Base-by-base conservation (phyloP, 2,888 invertebrate genomes). In the Trachelus iudaicus region DNA sequence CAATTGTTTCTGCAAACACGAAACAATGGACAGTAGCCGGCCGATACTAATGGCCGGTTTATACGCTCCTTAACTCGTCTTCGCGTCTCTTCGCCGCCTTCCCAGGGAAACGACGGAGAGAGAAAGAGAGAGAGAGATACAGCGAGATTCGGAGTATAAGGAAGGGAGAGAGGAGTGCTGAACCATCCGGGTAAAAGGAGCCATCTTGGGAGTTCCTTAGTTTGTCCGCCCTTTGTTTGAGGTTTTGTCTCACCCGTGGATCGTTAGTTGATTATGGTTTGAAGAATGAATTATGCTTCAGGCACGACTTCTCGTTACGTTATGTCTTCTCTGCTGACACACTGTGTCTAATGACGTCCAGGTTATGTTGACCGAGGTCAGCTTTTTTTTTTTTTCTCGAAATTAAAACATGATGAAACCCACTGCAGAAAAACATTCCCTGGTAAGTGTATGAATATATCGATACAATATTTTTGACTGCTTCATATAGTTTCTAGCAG, bases 1-100 rank as follows among this genome's bases (percentile, higher is more conserved):
- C 89, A 88, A 89, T 89, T 89, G 89, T 89, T 88, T 88, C 88
- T 86, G 87, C 87, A 85, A 84, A 85, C 85, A 85, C 81, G 88
- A 90, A 91, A 91, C 91, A 91, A 91, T 91, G 90, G 91, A 90
- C 91, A 90, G 90, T 88, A 87, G 86, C 88, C 88, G 84, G 85
- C 82, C 87, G 88, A 87, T 91, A 90, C 90, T 91, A 90, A 89
- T 89, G 89, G 89, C 83, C 90, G 90, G 90, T 89, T 90, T 91
- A 90, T 89, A 87, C 88, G 87, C 87, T 88, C 87, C 88, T 89
- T 88, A 84, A 83, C 85, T 84, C 83, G 80, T 34, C 74, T 74
- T 1, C 35, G 33, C 34, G 35, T 30, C 74, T 74, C 74, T 34
- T 74, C 74, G 37, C 37, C 74, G 74, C 23, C 34, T 74, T 74